These are phyloP conservation scores for Lichenostomus cassidix DNA, from an alignment of 2,113 vertebrate species.

Conservation along the genomic window DNA sequence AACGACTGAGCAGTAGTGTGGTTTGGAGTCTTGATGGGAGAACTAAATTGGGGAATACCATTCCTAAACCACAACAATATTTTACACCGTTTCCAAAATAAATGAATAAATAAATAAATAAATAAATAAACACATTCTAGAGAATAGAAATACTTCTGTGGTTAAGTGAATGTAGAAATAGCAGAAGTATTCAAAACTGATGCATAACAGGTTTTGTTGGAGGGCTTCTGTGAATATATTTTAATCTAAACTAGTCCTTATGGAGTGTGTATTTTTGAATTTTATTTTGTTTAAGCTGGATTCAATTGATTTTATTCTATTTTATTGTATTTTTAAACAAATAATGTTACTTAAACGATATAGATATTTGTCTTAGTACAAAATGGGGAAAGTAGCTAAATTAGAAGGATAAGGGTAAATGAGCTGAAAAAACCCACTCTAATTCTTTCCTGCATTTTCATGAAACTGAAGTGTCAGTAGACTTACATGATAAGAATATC, in stretches of 20 bases:
- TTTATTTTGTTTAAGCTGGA: not conserved
- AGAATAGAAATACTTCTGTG: not conserved
- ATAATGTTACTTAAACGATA: not conserved
- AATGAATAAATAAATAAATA: not conserved
- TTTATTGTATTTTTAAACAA: not conserved
- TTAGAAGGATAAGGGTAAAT: not conserved
- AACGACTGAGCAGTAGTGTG: rapidly evolving
- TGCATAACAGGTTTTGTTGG: not conserved
- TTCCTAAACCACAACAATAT: not conserved
- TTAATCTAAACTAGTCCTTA: not conserved
- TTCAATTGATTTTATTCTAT: not conserved
- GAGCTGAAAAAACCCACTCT: not conserved
- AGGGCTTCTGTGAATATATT: not conserved
- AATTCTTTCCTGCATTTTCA: not conserved
- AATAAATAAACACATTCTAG: not conserved
- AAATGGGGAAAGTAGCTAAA: not conserved
- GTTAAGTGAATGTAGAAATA: not conserved
- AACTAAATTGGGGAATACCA: not conserved
- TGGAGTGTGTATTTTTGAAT: not conserved
- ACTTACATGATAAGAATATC: not conserved
- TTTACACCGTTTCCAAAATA: not conserved
- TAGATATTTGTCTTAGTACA: not conserved
- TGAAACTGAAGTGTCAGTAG: not conserved
- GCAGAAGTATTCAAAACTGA: not conserved
- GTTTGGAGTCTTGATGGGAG: not conserved